Conservation (phyloP, 1,140 invertebrate genomes). For the Sycobia sp. region DNA sequence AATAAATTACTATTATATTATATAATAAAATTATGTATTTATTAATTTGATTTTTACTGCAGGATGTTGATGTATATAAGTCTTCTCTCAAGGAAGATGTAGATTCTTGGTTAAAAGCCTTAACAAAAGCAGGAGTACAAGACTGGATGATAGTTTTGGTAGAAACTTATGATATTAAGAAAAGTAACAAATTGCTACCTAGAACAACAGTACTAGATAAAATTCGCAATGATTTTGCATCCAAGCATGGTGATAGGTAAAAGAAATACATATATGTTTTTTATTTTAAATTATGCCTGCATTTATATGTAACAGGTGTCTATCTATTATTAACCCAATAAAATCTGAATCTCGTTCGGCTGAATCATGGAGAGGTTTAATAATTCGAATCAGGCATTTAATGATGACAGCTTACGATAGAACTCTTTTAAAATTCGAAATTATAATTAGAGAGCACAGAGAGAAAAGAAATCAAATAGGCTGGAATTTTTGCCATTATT, state of each 20-base stretch:
- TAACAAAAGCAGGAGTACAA: conserved; percentile 75
- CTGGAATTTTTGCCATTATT: conserved; percentile 96
- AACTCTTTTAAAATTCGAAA: conserved; percentile 85
- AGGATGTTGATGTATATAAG: conserved; percentile 94
- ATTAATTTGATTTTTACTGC: conserved; percentile 42
- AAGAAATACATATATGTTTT: conserved; percentile 25
- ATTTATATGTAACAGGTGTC: conserved; percentile 69
- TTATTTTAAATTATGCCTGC: conserved; percentile 16
- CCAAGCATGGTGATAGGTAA: conserved; percentile 83
- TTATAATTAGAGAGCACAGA: conserved; percentile 85
- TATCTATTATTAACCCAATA: conserved; percentile 88
- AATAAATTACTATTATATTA: conserved; percentile 48
- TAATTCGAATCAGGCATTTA: conserved; percentile 81
- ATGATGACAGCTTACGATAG: conserved; percentile 87
- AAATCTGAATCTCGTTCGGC: conserved; percentile 85
- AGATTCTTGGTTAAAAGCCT: conserved; percentile 81
- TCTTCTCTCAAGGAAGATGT: conserved; percentile 84
- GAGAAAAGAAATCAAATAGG: conserved; percentile 87
- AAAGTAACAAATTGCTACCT: conserved; percentile 89
- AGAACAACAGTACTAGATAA: conserved; percentile 93
- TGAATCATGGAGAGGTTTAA: conserved; percentile 86
- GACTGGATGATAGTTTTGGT: conserved; percentile 96
- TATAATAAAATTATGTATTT: neutral
- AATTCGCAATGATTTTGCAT: conserved; percentile 90
- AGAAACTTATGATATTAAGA: conserved; percentile 88